Conservation (phyloP, 2,888 invertebrate species). For the Drosophila hamatofila region DNA sequence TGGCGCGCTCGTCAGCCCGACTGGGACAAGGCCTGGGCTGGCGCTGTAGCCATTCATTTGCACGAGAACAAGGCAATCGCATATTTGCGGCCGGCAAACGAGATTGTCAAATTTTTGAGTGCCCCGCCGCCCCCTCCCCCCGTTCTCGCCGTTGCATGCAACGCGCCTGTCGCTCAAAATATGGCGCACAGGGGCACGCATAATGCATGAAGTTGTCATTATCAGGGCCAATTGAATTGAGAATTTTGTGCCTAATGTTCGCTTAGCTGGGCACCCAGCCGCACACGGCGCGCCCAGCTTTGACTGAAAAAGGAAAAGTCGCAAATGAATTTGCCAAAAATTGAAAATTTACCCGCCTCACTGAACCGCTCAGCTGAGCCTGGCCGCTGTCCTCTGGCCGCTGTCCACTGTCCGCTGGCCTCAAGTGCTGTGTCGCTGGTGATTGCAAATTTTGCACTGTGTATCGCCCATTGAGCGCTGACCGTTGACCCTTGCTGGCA, state of each 20-base stretch:
- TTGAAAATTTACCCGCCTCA: conserved; percentile 48
- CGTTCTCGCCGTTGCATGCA: conserved; percentile 1
- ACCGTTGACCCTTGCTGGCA: conserved; percentile 50
- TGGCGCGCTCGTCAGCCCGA: conserved; percentile 54
- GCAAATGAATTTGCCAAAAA: conserved; percentile 68
- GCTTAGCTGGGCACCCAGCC: conserved; percentile 21
- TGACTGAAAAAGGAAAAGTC: conserved; percentile 29
- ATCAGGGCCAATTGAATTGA: conserved; percentile 82
- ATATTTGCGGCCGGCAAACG: conserved; percentile 76
- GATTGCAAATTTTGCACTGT: conserved; percentile 64
- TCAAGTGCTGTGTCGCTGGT: conserved; percentile 58
- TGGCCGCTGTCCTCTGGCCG: conserved; percentile 8
- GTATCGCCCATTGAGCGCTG: conserved; percentile 48
- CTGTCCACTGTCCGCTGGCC: conserved; percentile 18
- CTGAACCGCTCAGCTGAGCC: conserved; percentile 12
- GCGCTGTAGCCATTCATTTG: conserved; percentile 68
- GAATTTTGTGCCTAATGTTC: conserved; percentile 78
- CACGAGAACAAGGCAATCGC: conserved; percentile 78
- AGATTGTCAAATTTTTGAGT: conserved; percentile 78
- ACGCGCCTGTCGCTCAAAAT: conserved; percentile 42
- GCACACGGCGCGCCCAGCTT: neutral
- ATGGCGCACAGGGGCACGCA: conserved; percentile 55
- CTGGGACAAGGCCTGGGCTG: conserved; percentile 17
- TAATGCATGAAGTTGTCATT: conserved; percentile 80
- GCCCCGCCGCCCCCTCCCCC: neutral